Conservation (phyloP, 2,888 invertebrate genomes). For the Eupeodes luniger region DNA sequence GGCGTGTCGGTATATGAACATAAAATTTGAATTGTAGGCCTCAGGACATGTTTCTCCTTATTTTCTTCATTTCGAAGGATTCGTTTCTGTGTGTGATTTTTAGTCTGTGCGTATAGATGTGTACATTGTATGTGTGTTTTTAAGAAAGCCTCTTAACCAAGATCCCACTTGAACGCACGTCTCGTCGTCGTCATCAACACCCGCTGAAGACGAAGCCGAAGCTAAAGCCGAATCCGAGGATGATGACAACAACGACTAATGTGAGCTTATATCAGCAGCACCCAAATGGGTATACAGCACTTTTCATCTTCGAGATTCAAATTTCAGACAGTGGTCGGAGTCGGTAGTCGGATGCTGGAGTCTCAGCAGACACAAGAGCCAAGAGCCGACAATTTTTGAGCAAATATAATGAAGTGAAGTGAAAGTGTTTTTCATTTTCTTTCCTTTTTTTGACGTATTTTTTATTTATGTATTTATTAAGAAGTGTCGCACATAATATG, state of each 20-base stretch:
- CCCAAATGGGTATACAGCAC: neutral
- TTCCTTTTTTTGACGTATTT: neutral
- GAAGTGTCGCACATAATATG: constrained; percentile 53
- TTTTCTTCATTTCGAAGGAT: constrained; percentile 25
- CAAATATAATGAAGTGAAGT: constrained; percentile 68
- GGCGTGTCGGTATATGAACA: neutral
- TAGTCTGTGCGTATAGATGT: neutral
- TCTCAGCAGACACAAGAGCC: neutral
- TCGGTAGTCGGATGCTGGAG: neutral
- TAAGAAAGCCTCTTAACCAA: constrained; percentile 56
- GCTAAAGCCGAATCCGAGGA: no score
- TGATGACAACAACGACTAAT: no score
- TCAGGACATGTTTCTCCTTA: constrained; percentile 23
- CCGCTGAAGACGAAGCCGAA: no score
- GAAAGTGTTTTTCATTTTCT: constrained; percentile 46
- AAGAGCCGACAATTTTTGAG: constrained; percentile 36
- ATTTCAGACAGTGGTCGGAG: constrained; percentile 49
- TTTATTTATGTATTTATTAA: constrained; percentile 44
- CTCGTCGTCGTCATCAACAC: neutral
- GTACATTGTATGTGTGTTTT: neutral
- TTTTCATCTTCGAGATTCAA: constrained; percentile 12
- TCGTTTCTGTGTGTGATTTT: neutral
- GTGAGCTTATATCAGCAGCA: neutral
- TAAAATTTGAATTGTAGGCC: constrained; percentile 17
- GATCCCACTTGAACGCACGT: constrained; percentile 52